A percentile compares a stretch with the other conserved stretches of the same genome.
These are phyloP conservation scores for Oncorhynchus masou DNA, from an alignment of 2,113 vertebrate species.

Conservation along the genomic window DNA sequence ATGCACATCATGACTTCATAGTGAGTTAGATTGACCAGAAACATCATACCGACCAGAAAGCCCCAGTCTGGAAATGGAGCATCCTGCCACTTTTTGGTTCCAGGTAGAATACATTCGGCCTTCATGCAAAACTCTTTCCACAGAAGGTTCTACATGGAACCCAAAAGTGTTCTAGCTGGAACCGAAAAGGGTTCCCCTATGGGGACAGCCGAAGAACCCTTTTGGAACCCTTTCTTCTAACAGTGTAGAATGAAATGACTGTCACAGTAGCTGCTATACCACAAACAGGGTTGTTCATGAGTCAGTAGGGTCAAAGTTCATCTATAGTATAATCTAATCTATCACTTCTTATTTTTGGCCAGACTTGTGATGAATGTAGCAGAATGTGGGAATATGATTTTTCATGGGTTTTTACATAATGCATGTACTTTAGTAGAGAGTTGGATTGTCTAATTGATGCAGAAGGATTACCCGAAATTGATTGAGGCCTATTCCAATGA, in stretches of 20 bases:
- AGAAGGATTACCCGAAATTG: neutral
- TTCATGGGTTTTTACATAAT: neutral
- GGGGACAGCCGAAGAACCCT: too few relatives aligned
- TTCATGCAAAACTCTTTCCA: too few relatives aligned
- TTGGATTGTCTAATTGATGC: neutral
- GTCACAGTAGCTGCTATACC: too few relatives aligned
- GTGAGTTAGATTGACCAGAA: neutral
- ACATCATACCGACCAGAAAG: neutral
- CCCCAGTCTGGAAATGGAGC: too few relatives aligned
- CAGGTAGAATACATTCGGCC: too few relatives aligned
- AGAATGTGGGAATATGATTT: neutral
- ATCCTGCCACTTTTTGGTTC: neutral
- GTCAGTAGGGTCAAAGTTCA: neutral
- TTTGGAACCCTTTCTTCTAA: too few relatives aligned
- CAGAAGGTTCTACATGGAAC: too few relatives aligned
- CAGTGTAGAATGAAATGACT: too few relatives aligned
- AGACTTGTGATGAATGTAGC: neutral
- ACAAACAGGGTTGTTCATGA: neutral
- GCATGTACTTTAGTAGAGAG: neutral
- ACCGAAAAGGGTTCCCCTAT: too few relatives aligned
- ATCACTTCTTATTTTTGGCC: too few relatives aligned
- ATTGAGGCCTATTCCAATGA: neutral
- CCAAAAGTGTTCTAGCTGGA: too few relatives aligned
- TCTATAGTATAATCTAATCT: neutral
- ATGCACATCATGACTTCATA: constrained; percentile 11